These are phyloP conservation scores for Ondatra zibethicus DNA, from an alignment of 2,113 vertebrate species.

Conservation along the genomic window DNA sequence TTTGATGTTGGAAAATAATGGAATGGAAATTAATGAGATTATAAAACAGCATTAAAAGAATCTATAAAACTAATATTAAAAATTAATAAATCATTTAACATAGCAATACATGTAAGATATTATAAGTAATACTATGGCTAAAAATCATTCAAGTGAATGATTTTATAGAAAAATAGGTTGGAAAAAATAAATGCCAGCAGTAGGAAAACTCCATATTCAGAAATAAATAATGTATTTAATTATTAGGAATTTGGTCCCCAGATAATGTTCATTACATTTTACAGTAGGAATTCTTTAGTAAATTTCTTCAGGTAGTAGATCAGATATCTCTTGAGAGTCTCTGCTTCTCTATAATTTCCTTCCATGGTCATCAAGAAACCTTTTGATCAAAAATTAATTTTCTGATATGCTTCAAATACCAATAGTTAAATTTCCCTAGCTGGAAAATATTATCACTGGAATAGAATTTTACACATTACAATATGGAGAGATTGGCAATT, in stretches of 20 bases:
- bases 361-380: slow-evolving; percentile 30
- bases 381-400: slow-evolving; percentile 75
- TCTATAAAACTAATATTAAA: neutral
- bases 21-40: neutral
- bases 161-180: neutral
- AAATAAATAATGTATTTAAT: neutral
- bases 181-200: neutral
- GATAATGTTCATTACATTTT: neutral
- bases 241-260: slow-evolving; percentile 9
- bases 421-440: slow-evolving; percentile 17
- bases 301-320: slow-evolving; percentile 20
- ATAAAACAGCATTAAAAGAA: neutral
- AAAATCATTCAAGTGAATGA: neutral
- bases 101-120: neutral
- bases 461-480: neutral
- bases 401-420: slow-evolving; percentile 48
- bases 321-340: slow-evolving; percentile 15
- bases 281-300: slow-evolving; percentile 57
- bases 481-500: neutral
- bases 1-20: neutral
- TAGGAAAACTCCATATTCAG: neutral
- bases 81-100: neutral
- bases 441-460: slow-evolving; percentile 33
- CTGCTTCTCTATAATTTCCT: slow-evolving; percentile 54
- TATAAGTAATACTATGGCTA: too few relatives aligned